A percentile compares a stretch with the other conserved stretches of the same genome.
phyloP scores from a whole-genome alignment of 92 coral and sea anemone species.

The Epizoanthus fatuus region DNA sequence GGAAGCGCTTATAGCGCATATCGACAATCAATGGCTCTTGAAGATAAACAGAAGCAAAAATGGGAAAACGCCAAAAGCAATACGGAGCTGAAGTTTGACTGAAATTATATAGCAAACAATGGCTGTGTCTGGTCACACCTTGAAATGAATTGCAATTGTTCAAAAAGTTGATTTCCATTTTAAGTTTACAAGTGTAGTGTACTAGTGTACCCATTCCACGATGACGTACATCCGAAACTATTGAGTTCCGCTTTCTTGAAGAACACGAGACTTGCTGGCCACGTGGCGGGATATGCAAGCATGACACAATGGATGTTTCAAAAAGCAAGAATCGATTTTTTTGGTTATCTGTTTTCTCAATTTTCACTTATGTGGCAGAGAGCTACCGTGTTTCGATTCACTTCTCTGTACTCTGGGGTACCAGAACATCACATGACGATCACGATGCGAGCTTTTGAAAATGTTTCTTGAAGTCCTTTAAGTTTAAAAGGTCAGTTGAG shows the following conservation, averaged over 20 bases:
- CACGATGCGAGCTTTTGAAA: neutral
- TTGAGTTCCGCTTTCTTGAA: constrained; percentile 5
- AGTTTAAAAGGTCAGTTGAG: constrained; percentile 3
- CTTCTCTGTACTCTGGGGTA: neutral
- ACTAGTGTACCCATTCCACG: neutral
- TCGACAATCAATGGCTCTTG: constrained; percentile 26
- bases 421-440: neutral
- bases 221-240: constrained; percentile 26
- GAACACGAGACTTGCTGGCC: neutral
- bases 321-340: neutral
- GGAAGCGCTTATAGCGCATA: constrained; percentile 21
- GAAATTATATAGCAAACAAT: constrained; percentile 12
- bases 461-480: no score
- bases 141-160: constrained; percentile 7
- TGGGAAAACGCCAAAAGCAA: constrained; percentile 32
- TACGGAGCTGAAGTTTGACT: constrained; percentile 8
- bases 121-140: constrained; percentile 36
- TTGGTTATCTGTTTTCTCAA: neutral
- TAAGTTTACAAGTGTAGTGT: neutral
- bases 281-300: neutral
- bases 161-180: neutral
- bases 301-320: neutral
- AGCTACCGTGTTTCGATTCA: neutral
- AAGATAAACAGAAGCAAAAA: neutral
- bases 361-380: neutral